Evolutionary conservation across 1,140 invertebrate genomes (phyloP).

Genomic region (Heliconius himera): DNA sequence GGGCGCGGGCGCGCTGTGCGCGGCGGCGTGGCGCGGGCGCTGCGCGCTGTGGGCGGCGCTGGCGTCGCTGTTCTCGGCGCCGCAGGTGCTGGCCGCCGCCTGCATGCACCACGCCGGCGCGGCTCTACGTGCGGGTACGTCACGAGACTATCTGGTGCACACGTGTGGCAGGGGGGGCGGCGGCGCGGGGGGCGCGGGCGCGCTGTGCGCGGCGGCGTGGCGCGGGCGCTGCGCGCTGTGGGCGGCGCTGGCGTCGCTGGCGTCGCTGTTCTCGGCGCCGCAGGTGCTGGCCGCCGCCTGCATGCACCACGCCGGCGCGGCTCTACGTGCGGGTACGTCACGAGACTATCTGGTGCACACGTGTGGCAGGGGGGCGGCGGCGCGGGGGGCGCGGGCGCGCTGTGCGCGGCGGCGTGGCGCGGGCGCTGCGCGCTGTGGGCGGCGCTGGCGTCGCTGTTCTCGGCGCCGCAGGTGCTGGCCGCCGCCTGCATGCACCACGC

Average conservation of each 20-base stretch:
- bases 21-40: constrained; percentile 44
- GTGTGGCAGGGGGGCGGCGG: constrained; percentile 54
- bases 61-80: constrained; percentile 46
- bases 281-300: constrained; percentile 42
- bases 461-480: constrained; percentile 42
- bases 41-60: constrained; percentile 51
- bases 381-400: constrained; percentile 38
- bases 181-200: constrained; percentile 38
- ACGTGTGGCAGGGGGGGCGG: constrained; percentile 56
- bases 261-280: constrained; percentile 45
- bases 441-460: constrained; percentile 51
- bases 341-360: too few relatives aligned
- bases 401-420: constrained; percentile 46
- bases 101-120: constrained; percentile 41
- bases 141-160: too few relatives aligned
- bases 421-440: constrained; percentile 48
- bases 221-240: constrained; percentile 49
- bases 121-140: constrained; percentile 49
- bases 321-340: constrained; percentile 47
- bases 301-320: constrained; percentile 43
- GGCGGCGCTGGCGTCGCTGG: constrained; percentile 48
- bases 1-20: constrained; percentile 42
- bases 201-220: constrained; percentile 42
- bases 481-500: constrained; percentile 45
- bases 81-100: constrained; percentile 43